Conservation (phyloP, 2,888 invertebrate species). For the Agriotes lineatus region DNA sequence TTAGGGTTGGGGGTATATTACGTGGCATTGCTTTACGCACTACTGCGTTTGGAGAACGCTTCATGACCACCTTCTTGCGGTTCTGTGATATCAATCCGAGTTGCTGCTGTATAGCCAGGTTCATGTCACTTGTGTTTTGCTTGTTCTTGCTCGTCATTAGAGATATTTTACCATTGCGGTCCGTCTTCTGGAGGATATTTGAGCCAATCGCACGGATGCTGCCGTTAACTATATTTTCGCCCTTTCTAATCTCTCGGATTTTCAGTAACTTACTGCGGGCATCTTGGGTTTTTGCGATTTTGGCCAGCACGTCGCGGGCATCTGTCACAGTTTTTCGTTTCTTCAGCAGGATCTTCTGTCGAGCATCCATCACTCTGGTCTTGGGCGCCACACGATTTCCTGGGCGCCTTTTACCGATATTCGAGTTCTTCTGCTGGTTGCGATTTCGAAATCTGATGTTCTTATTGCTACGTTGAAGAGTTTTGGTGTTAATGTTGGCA, state of each 20-base stretch:
- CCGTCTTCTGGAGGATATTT: conserved; percentile 68
- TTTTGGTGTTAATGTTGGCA: background rate
- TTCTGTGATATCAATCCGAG: conserved; percentile 56
- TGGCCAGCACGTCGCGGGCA: conserved; percentile 83
- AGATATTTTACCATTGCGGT: conserved; percentile 70
- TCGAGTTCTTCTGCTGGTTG: conserved; percentile 1
- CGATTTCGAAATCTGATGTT: conserved; percentile 17
- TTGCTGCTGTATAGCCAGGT: conserved; percentile 62
- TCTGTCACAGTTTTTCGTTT: conserved; percentile 82
- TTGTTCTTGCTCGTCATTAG: conserved; percentile 67
- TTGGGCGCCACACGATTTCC: background rate
- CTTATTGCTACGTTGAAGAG: background rate
- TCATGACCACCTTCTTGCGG: conserved; percentile 40
- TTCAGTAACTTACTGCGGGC: conserved; percentile 80
- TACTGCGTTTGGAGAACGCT: conserved; percentile 30
- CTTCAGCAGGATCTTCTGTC: conserved; percentile 83
- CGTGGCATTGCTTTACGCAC: conserved; percentile 26
- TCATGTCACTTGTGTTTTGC: conserved; percentile 56
- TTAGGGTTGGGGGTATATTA: conserved; percentile 42
- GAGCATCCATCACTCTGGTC: conserved; percentile 72
- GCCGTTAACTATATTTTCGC: conserved; percentile 53
- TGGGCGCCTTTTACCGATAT: background rate
- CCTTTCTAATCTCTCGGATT: conserved; percentile 70
- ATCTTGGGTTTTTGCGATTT: conserved; percentile 81
- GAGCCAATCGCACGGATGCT: conserved; percentile 63